These are phyloP conservation scores for Xylocopa sonorina DNA, from an alignment of 1,140 invertebrate genomes.

Conservation along the genomic window DNA sequence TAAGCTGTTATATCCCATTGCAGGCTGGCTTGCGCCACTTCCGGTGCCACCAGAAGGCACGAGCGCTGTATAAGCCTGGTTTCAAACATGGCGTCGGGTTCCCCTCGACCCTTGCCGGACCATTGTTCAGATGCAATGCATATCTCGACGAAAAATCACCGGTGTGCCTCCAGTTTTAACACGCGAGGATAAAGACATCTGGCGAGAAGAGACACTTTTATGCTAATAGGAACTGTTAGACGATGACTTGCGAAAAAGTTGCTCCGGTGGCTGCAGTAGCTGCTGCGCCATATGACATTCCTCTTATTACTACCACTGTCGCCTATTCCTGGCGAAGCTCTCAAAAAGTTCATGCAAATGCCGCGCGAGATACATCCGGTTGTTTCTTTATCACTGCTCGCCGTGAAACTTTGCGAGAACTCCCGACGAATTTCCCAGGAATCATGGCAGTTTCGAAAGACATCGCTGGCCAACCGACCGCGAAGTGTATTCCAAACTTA, in stretches of 20 bases:
- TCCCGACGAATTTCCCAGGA: background rate
- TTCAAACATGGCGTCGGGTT: background rate
- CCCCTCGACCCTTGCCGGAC: too few species aligned
- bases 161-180: too few species aligned
- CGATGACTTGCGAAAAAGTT: too few species aligned
- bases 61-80: background rate
- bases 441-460: conserved; percentile 12
- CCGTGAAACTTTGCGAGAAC: background rate
- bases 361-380: background rate
- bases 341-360: background rate
- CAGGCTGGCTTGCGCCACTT: background rate
- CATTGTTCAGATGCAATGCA: too few species aligned
- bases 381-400: background rate
- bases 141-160: too few species aligned
- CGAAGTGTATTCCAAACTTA: conserved; percentile 15
- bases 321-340: background rate
- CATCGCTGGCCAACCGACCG: background rate
- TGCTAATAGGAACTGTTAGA: too few species aligned
- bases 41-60: background rate
- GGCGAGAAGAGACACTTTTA: too few species aligned
- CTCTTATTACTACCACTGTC: background rate
- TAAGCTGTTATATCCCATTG: background rate
- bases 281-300: background rate
- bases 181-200: too few species aligned
- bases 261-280: too few species aligned